Conservation (phyloP, 2,888 invertebrate genomes). For the Amphipoea lucens region DNA sequence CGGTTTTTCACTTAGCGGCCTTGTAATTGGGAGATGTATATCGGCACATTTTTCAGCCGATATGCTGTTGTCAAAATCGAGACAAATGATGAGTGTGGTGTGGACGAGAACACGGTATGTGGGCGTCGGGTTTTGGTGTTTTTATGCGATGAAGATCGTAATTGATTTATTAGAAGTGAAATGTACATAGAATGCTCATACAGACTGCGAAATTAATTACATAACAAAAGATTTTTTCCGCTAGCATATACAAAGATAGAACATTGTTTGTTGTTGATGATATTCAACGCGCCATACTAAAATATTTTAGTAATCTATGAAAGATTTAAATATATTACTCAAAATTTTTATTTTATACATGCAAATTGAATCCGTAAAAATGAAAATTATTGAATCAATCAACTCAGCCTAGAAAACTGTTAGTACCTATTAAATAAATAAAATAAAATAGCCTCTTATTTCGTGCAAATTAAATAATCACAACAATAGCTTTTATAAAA, state of each 20-base stretch:
- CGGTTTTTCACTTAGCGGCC: constrained; percentile 75
- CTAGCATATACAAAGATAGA: background rate
- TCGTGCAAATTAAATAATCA: too few relatives aligned
- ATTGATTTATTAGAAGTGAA: background rate
- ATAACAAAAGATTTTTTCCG: too few relatives aligned
- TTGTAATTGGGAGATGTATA: constrained; percentile 85
- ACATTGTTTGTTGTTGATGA: background rate
- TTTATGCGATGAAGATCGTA: background rate
- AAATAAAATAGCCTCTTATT: too few relatives aligned
- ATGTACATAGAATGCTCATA: too few relatives aligned
- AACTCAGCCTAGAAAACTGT: background rate
- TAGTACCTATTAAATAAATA: too few relatives aligned
- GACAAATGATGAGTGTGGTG: constrained; percentile 42
- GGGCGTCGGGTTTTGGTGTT: background rate
- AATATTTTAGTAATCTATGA: background rate
- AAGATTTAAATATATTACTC: background rate
- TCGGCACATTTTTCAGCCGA: constrained; percentile 81
- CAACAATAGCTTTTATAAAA: too few relatives aligned
- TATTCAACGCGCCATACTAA: background rate
- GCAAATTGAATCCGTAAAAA: background rate
- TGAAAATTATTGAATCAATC: background rate
- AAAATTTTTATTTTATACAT: background rate
- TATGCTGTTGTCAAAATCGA: constrained; percentile 65
- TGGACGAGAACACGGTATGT: constrained; percentile 59
- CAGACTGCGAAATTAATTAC: too few relatives aligned